Evolutionary conservation across 2,113 vertebrate species (phyloP).

Genomic region (Muntiacus reevesi): DNA sequence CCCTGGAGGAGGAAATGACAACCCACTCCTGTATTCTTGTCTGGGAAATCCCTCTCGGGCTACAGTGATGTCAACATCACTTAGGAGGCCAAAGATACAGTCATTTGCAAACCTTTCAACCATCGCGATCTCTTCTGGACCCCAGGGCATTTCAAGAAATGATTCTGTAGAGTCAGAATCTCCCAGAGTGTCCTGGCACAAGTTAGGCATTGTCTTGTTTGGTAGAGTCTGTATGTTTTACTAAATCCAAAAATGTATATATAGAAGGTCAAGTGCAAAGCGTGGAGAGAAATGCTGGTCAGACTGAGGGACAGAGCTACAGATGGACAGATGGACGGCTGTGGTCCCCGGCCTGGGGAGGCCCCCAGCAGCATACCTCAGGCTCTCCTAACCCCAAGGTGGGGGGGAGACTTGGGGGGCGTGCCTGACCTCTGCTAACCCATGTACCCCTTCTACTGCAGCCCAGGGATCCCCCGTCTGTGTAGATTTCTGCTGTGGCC

Average conservation of each 20-base stretch:
- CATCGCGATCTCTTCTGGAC: rapidly evolving
- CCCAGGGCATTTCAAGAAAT: too few species aligned
- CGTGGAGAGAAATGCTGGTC: rapidly evolving
- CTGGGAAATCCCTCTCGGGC: too few species aligned
- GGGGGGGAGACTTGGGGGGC: neutral
- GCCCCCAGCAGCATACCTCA: rapidly evolving
- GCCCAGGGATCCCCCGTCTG: neutral
- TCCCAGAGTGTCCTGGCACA: too few species aligned
- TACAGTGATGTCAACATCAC: too few species aligned
- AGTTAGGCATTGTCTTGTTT: rapidly evolving
- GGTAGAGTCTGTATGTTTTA: neutral
- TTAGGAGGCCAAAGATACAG: too few species aligned
- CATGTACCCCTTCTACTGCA: rapidly evolving
- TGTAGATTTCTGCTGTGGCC: neutral
- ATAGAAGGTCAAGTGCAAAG: neutral
- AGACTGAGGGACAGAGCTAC: neutral
- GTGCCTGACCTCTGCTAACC: rapidly evolving
- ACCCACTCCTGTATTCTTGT: too few species aligned
- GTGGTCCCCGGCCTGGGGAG: rapidly evolving
- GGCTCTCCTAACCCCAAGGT: too few species aligned
- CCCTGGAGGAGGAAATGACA: too few species aligned
- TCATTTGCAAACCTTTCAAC: neutral
- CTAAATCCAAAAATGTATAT: neutral
- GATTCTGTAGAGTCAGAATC: too few species aligned
- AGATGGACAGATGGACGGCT: rapidly evolving